These are phyloP conservation scores for Cyanistes caeruleus DNA, from an alignment of 2,113 vertebrate genomes.

Conservation along the genomic window DNA sequence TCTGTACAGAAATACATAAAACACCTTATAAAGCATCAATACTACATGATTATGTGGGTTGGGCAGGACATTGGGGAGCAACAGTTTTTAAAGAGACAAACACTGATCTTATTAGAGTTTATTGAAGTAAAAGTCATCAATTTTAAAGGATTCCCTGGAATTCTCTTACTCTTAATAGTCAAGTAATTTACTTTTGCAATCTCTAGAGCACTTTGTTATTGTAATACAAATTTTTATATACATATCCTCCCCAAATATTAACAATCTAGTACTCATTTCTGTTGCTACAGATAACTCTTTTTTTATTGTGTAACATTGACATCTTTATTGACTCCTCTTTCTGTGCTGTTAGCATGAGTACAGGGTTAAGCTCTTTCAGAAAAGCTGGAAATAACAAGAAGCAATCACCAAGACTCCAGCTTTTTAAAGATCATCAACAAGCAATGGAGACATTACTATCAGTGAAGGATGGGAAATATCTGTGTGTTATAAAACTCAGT, in stretches of 20 bases:
- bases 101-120: background rate
- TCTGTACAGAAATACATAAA: background rate
- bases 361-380: background rate
- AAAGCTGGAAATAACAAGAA: background rate
- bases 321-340: background rate
- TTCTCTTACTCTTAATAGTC: background rate
- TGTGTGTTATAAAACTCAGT: background rate
- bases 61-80: background rate
- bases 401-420: background rate
- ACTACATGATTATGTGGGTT: background rate
- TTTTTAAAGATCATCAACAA: background rate
- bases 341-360: background rate
- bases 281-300: background rate
- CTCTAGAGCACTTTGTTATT: background rate
- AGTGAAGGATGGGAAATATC: background rate
- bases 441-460: background rate
- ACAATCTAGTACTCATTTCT: background rate
- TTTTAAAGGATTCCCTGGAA: background rate
- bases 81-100: background rate
- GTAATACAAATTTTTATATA: background rate
- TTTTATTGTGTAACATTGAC: background rate
- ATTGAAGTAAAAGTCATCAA: background rate
- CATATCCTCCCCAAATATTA: background rate
- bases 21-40: background rate
- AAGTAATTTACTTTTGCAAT: background rate